Percentiles rank a stretch among this genome's conserved stretches.
These are phyloP conservation scores for Spatula versicolor DNA, from an alignment of 2,797 vertebrate genomes.

Conservation along the genomic window DNA sequence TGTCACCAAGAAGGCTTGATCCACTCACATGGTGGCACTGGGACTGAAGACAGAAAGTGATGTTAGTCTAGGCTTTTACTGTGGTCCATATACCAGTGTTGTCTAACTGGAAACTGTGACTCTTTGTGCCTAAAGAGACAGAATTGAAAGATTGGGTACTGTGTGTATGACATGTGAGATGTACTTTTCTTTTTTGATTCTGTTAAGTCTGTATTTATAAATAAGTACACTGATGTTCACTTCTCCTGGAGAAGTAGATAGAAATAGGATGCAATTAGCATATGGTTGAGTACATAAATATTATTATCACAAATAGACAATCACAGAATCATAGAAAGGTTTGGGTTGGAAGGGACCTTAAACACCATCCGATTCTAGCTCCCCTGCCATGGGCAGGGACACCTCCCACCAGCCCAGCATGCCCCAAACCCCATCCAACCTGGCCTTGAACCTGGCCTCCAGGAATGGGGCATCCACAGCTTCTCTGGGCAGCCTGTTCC, in stretches of 20 bases:
- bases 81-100: rapidly evolving
- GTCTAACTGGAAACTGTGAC: not conserved
- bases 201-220: not conserved
- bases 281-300: not conserved
- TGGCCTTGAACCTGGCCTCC: no score
- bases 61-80: not conserved
- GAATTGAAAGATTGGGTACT: not conserved
- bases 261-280: not conserved
- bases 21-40: not conserved
- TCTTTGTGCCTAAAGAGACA: not conserved
- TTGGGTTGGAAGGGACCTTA: no score
- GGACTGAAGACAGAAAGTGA: not conserved
- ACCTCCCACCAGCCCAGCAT: no score
- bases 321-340: no score
- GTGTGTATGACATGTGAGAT: not conserved
- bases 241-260: not conserved
- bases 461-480: no score
- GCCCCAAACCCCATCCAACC: no score
- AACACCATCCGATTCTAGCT: no score
- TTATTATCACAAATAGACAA: not conserved
- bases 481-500: no score
- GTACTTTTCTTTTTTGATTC: not conserved
- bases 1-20: not conserved
- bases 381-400: no score
- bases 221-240: not conserved